phyloP scores from a whole-genome alignment of 2,113 vertebrate species.

The Planiliza haematocheilus region DNA sequence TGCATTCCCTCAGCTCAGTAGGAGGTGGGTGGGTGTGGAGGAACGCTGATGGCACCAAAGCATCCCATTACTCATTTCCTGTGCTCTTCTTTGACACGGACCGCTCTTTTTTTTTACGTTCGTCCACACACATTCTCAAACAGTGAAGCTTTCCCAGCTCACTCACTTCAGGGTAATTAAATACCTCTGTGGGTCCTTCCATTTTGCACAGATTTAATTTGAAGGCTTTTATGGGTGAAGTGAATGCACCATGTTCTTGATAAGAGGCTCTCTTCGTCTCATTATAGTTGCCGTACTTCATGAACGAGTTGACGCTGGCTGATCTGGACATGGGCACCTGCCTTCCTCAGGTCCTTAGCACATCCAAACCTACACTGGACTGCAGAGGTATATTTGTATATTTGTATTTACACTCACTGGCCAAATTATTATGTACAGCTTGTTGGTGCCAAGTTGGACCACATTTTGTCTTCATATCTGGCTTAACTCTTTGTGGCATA shows the following conservation, averaged over 20 bases:
- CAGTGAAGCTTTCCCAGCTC: background rate
- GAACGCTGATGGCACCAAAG: slow-evolving; percentile 28
- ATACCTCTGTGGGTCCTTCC: background rate
- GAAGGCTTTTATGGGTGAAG: background rate
- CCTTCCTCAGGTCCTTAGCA: slow-evolving; percentile 84
- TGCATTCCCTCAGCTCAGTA: slow-evolving; percentile 25
- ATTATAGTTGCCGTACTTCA: slow-evolving; percentile 87
- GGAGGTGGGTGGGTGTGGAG: slow-evolving; percentile 9
- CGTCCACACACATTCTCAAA: slow-evolving; percentile 5
- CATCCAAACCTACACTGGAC: slow-evolving; percentile 84
- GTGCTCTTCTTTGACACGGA: slow-evolving; percentile 32
- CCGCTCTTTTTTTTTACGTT: slow-evolving; percentile 17
- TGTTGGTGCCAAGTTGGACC: too few relatives aligned
- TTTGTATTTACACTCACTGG: background rate
- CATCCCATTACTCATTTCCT: slow-evolving; percentile 58
- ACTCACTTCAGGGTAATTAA: slow-evolving; percentile 2
- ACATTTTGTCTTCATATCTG: too few relatives aligned
- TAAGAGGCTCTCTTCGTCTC: slow-evolving; percentile 34
- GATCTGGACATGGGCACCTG: slow-evolving; percentile 90
- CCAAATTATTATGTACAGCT: too few relatives aligned
- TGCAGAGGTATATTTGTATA: slow-evolving; percentile 75
- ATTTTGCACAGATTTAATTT: background rate
- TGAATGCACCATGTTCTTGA: background rate
- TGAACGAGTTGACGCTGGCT: slow-evolving; percentile 88
- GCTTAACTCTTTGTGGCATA: too few relatives aligned